Base-by-base conservation (phyloP, 2,797 vertebrate genomes). In the Rhinogobio ventralis region DNA sequence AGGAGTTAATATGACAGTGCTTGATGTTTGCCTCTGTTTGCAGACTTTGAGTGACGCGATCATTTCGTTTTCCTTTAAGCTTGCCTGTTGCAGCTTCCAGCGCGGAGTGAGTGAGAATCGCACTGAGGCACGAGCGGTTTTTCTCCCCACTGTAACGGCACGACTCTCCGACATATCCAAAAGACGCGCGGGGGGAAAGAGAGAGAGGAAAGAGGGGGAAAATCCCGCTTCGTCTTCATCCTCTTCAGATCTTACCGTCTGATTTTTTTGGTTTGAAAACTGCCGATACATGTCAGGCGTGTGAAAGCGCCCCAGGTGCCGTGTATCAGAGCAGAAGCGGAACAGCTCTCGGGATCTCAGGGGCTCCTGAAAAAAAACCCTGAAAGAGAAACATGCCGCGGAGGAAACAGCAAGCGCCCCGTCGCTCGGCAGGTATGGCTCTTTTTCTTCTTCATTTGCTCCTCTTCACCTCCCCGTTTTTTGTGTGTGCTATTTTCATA, bases 381-480 rank as follows among this genome's bases (percentile, higher is more conserved):
- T 93, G 89, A 90, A 88, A 87, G 81, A 46, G 81, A 91, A 96
- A 93, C 94, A 98, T 98, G 97, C 97, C 97, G 95, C 94, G 97
- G 95, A 97, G 97, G 96, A 99, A 99, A 95, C 97, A 99, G 96
- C 96, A 99, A 92, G 97, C 97, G 96, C 97, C 97, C 89, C 95
- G 97, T 95, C 97, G 97, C 96, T 96, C 97, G 93, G 94, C 97
- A 98, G 97, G 97, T 98, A 96, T 92, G 92, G 78, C 82, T 36
- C 88, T 85, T 76, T 76, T 69, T 86, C 81, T 45, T 73, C 45
- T 67, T 45, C 74, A 74, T 82, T 84, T 83, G 88, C 60, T 83
- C 81, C 82, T 53, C 60, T 33, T 67, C 1, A n/a, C 28, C 75
- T 86, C 81, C 77, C 19, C 30, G 68, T 45, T 30, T 69, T 42